Evolutionary conservation across 37 sponge, comb jelly and placozoan genomes (phyloP).

Genomic region (Tethya wilhelma): DNA sequence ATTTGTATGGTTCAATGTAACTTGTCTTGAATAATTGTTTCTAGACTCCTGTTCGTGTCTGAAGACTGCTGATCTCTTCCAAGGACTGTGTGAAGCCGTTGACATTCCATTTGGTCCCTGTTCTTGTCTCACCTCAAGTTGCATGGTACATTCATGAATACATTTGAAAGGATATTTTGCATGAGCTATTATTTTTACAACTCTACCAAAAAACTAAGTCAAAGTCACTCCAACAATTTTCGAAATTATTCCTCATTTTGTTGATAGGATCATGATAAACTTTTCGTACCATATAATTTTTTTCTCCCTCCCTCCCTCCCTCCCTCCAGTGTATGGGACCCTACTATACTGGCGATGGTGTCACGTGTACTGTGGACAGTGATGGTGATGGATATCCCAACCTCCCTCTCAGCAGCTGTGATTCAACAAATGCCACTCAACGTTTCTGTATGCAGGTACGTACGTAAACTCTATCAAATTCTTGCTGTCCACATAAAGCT

Average conservation of each 20-base stretch:
- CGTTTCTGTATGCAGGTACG: slow-evolving; percentile 34
- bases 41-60: slow-evolving; percentile 20
- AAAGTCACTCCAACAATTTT: not conserved
- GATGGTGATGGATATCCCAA: slow-evolving; percentile 58
- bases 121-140: too few relatives aligned
- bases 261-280: not conserved
- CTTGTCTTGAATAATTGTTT: not conserved
- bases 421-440: not conserved
- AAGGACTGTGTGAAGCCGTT: not conserved
- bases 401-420: slow-evolving; percentile 1
- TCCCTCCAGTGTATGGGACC: slow-evolving; percentile 43
- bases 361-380: slow-evolving; percentile 43
- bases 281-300: not conserved
- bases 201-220: not conserved
- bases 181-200: not conserved
- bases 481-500: not conserved
- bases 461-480: not conserved
- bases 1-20: not conserved
- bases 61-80: not conserved
- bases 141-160: not conserved
- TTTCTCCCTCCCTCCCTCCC: not conserved
- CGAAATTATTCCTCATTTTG: not conserved
- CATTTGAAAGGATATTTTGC: not conserved
- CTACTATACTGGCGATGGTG: slow-evolving; percentile 61
- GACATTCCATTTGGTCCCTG: slow-evolving; percentile 8